These are phyloP conservation scores for Myopa testacea DNA, from an alignment of 2,888 invertebrate species.

Conservation along the genomic window DNA sequence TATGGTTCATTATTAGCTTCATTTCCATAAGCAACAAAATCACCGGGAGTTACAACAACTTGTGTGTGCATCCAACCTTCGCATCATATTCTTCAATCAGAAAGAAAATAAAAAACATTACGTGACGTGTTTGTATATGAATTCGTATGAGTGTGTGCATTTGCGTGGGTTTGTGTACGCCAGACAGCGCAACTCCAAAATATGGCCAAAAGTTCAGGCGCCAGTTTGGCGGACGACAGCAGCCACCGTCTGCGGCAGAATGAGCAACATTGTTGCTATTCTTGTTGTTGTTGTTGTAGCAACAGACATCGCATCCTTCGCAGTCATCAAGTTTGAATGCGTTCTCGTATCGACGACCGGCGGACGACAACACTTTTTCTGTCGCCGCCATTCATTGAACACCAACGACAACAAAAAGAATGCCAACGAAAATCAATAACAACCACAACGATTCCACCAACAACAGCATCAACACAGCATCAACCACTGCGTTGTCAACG, in stretches of 20 bases:
- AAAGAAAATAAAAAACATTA: background rate
- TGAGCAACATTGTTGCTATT: conserved; percentile 11
- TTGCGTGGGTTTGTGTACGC: background rate
- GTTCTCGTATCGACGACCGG: background rate
- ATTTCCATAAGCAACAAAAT: no score
- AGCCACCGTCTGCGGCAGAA: background rate
- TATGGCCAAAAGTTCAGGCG: conserved; percentile 29
- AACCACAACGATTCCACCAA: no score
- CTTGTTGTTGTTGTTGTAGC: conserved; percentile 19
- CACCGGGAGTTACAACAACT: no score
- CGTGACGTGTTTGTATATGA: background rate
- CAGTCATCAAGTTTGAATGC: conserved; percentile 33
- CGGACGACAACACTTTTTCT: no score
- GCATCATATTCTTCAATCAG: background rate
- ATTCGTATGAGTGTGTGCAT: background rate
- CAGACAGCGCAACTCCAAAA: conserved; percentile 24
- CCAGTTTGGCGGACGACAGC: conserved; percentile 40
- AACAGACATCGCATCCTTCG: conserved; percentile 1
- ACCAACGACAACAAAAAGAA: no score
- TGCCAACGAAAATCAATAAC: no score
- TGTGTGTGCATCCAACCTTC: background rate
- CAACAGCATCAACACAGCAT: no score
- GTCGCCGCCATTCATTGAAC: no score
- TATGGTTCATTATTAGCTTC: no score
- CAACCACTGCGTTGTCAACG: background rate